These are phyloP conservation scores for Leptopterna dolabrata DNA, from an alignment of 2,888 invertebrate species.

Conservation along the genomic window DNA sequence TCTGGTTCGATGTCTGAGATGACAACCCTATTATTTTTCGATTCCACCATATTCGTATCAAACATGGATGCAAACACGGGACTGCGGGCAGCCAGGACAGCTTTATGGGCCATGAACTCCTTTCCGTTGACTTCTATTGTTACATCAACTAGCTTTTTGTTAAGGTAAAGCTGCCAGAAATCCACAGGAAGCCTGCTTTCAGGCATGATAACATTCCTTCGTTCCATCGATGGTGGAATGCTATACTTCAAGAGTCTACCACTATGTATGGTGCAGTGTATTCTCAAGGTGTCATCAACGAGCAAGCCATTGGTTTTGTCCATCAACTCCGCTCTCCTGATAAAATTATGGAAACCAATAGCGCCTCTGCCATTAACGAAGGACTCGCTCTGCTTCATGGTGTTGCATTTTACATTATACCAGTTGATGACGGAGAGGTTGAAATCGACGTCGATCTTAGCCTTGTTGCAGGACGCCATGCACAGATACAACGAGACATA, in stretches of 20 bases:
- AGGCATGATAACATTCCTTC: no score
- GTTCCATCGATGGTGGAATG: not conserved
- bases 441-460: not conserved
- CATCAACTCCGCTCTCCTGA: not conserved
- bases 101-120: no score
- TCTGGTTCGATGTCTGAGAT: no score
- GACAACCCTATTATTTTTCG: no score
- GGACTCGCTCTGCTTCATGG: not conserved
- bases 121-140: no score
- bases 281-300: not conserved
- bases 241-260: not conserved
- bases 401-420: not conserved
- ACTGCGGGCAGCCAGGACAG: no score
- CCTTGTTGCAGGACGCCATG: constrained; percentile 22
- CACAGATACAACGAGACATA: not conserved
- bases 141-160: not conserved
- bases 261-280: not conserved
- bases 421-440: not conserved
- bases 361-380: not conserved
- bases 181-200: not conserved
- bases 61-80: no score
- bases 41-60: no score
- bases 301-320: not conserved
- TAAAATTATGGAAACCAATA: not conserved
- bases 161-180: not conserved